phyloP scores from a whole-genome alignment of 2,888 invertebrate genomes.

The Gasteruption jaculator region DNA sequence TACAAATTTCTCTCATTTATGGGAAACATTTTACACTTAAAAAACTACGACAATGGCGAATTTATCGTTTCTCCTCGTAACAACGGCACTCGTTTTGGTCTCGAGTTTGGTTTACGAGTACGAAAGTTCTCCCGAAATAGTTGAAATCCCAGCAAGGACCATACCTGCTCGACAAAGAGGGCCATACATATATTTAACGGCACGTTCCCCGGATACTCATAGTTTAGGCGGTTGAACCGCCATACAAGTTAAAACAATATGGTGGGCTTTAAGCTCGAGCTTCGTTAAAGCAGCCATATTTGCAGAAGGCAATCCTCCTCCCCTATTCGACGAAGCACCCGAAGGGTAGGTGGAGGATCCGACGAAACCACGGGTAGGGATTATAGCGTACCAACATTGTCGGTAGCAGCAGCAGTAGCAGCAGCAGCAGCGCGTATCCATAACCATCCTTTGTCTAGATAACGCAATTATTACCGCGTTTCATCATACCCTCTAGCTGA shows the following conservation, averaged over 20 bases:
- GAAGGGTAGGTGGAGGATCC: constrained; percentile 40
- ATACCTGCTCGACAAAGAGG: no score
- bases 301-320: constrained; percentile 35
- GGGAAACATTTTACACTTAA: no score
- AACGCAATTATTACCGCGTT: constrained; percentile 51
- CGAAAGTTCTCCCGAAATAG: no score
- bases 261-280: constrained; percentile 30
- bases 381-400: constrained; percentile 28
- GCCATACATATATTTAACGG: no score
- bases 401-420: constrained; percentile 22
- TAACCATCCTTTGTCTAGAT: constrained; percentile 51
- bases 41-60: no score
- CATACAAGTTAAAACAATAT: constrained; percentile 32
- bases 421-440: constrained; percentile 49
- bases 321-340: constrained; percentile 37
- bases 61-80: no score
- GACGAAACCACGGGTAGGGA: constrained; percentile 29
- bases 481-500: constrained; percentile 49
- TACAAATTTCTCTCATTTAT: no score
- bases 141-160: no score
- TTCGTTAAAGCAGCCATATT: constrained; percentile 49
- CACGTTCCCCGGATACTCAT: no score
- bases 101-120: no score
- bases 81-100: no score
- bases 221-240: no score